These are phyloP conservation scores for Psilopsiagon aymara DNA, from an alignment of 2,113 vertebrate genomes.

Conservation along the genomic window DNA sequence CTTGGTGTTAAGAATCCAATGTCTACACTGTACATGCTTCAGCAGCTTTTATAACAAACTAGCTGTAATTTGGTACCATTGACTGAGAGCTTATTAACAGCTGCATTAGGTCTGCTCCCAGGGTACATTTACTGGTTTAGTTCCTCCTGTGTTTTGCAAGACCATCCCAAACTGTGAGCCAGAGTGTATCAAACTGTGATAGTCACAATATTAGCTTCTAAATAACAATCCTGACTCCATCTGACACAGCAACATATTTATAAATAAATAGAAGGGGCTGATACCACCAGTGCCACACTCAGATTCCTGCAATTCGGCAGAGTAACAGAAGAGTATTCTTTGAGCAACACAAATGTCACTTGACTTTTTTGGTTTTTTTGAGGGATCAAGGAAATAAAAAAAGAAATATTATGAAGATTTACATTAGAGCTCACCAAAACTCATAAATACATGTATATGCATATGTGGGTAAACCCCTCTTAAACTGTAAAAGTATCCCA, in stretches of 20 bases:
- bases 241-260: not conserved
- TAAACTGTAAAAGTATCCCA: not conserved
- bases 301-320: not conserved
- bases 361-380: not conserved
- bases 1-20: not conserved
- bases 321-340: not conserved
- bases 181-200: not conserved
- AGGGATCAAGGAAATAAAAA: not conserved
- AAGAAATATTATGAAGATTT: not conserved
- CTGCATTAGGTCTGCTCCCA: not conserved
- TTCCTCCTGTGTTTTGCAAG: not conserved
- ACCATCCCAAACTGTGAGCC: not conserved
- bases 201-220: not conserved
- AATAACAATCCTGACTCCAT: not conserved
- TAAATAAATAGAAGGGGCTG: not conserved
- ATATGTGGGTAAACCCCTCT: not conserved
- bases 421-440: not conserved
- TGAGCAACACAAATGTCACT: not conserved
- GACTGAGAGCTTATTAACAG: not conserved
- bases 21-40: accelerated
- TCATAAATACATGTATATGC: not conserved
- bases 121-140: not conserved
- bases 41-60: not conserved
- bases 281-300: not conserved
- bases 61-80: not conserved